phyloP scores from a whole-genome alignment of 2,113 vertebrate genomes.

The Hymenochirus boettgeri region DNA sequence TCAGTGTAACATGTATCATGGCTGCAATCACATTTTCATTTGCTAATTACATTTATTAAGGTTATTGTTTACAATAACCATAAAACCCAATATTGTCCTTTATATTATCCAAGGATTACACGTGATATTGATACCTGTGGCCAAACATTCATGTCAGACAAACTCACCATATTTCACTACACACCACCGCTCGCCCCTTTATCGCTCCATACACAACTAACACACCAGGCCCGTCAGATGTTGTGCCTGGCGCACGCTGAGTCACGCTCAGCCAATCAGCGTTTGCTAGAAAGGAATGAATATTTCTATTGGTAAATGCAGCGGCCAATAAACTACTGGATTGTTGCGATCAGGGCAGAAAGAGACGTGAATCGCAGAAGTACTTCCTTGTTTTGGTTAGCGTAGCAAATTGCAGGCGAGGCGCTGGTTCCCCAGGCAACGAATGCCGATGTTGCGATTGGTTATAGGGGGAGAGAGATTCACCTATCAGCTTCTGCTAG shows the following conservation, averaged over 20 bases:
- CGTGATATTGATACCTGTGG: too few species aligned
- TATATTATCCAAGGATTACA: too few species aligned
- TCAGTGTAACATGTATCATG: too few species aligned
- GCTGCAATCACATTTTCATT: too few species aligned
- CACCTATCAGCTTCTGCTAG: constrained; percentile 10
- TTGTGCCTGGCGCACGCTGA: fast-evolving
- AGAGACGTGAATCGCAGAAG: constrained; percentile 12
- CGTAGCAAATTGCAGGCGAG: neutral
- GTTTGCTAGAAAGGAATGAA: neutral
- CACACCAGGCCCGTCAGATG: fast-evolving
- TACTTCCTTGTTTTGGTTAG: neutral
- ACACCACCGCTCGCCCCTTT: too few species aligned
- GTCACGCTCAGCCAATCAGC: neutral
- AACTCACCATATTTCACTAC: too few species aligned
- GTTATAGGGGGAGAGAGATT: fast-evolving
- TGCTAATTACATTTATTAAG: too few species aligned
- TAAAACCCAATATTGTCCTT: too few species aligned
- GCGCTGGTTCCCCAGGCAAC: neutral
- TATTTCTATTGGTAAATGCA: neutral
- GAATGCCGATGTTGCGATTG: constrained; percentile 16
- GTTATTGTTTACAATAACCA: too few species aligned
- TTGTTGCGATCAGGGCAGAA: neutral
- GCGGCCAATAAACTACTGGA: constrained; percentile 4
- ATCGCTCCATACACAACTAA: constrained; percentile 32
- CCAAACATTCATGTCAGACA: too few species aligned